Evolutionary conservation across 2,888 invertebrate genomes (phyloP).

Genomic region (Pammene fasciana): DNA sequence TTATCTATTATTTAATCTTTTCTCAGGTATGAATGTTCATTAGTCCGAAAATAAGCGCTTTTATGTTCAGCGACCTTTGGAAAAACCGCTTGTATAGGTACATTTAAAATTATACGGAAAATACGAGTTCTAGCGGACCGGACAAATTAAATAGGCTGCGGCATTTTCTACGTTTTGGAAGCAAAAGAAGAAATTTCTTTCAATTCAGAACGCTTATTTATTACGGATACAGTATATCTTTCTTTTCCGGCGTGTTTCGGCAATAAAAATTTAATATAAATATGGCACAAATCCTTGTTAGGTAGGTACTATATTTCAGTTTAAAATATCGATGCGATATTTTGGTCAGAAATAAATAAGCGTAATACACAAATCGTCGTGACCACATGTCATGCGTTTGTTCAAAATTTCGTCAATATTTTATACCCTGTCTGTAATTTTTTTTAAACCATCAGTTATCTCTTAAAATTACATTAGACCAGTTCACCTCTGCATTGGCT

Average conservation of each 20-base stretch:
- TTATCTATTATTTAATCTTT: slow-evolving; percentile 77
- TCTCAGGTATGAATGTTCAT: slow-evolving; percentile 78
- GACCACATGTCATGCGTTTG: no score
- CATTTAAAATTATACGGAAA: slow-evolving; percentile 18
- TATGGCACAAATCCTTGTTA: slow-evolving; percentile 2
- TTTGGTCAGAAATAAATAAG: no score
- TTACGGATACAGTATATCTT: slow-evolving; percentile 33
- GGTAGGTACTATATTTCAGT: no score
- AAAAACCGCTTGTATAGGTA: slow-evolving; percentile 30
- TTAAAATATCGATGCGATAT: no score
- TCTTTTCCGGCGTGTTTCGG: slow-evolving; percentile 8
- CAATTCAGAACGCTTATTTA: slow-evolving; percentile 26
- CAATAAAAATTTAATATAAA: slow-evolving; percentile 16
- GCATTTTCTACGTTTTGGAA: not conserved
- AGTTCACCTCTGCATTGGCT: not conserved
- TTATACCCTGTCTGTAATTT: no score
- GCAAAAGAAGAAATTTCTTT: slow-evolving; percentile 16
- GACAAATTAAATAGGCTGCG: slow-evolving; percentile 25
- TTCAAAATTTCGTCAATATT: no score
- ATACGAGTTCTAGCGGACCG: slow-evolving; percentile 1
- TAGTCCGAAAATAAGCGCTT: slow-evolving; percentile 67
- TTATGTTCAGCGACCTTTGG: slow-evolving; percentile 64
- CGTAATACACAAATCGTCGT: no score
- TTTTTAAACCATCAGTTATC: no score
- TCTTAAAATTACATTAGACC: no score